These are phyloP conservation scores for Pristionchus entomophagus DNA, from an alignment of 2,888 invertebrate species.

Conservation along the genomic window DNA sequence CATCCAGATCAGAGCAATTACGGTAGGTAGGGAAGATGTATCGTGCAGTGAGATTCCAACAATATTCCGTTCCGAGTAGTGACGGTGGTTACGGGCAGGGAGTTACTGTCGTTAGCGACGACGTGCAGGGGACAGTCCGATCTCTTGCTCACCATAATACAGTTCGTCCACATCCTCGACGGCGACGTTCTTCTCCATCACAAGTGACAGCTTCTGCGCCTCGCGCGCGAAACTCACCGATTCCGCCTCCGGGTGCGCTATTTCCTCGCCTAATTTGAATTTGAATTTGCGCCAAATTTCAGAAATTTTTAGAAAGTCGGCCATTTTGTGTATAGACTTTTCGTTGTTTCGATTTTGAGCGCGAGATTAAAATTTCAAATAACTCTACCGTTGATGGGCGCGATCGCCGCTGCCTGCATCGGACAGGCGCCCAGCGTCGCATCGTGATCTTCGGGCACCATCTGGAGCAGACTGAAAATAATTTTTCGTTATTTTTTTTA, in stretches of 20 bases:
- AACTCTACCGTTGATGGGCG: not conserved
- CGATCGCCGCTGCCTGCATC: conserved; percentile 33
- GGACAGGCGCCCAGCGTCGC: conserved; percentile 72
- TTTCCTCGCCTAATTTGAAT: conserved; percentile 39
- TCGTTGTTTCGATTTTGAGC: not conserved
- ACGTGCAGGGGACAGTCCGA: no score
- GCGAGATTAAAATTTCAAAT: conserved; percentile 16
- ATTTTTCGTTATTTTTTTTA: not conserved
- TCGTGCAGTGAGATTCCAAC: not conserved
- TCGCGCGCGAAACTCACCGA: not conserved
- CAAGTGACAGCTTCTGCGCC: conserved; percentile 26
- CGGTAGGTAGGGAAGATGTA: no score
- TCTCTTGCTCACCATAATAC: conserved; percentile 41
- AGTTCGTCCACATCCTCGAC: not conserved
- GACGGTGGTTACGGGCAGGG: not conserved
- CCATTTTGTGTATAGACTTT: not conserved
- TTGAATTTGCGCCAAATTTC: not conserved
- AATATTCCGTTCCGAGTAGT: not conserved
- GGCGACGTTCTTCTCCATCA: conserved; percentile 14
- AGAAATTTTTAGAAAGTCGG: not conserved
- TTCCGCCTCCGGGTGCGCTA: conserved; percentile 21
- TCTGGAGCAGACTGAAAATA: conserved; percentile 59
- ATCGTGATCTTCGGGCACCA: conserved; percentile 69
- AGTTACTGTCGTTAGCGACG: conserved; percentile 16
- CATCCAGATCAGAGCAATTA: no score